phyloP scores from a whole-genome alignment of 2,888 invertebrate genomes.

The Lithophane semibrunnea region DNA sequence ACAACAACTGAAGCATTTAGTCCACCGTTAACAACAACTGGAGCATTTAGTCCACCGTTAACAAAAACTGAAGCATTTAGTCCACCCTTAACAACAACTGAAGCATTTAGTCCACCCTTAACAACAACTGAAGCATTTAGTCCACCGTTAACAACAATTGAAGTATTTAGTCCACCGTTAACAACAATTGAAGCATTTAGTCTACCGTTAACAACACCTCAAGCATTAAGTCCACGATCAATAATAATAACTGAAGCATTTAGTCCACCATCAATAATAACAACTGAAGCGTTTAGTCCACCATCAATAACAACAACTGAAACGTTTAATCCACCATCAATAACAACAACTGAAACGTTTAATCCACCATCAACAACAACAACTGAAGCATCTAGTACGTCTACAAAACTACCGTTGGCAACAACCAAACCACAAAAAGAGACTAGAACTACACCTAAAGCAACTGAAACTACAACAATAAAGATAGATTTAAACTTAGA shows the following conservation, averaged over 20 bases:
- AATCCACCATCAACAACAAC: slow-evolving; percentile 2
- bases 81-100: slow-evolving; percentile 8
- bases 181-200: not conserved
- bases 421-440: not conserved
- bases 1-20: not conserved
- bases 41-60: not conserved
- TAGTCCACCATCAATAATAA: not conserved
- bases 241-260: not conserved
- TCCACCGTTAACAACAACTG: slow-evolving; percentile 3
- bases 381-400: not conserved
- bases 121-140: not conserved
- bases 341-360: not conserved
- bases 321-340: not conserved
- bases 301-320: slow-evolving; percentile 10
- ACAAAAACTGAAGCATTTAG: not conserved
- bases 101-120: not conserved
- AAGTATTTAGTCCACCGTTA: not conserved
- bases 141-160: slow-evolving; percentile 10
- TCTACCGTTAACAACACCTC: not conserved
- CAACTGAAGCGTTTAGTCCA: not conserved
- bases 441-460: not conserved
- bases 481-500: too few species aligned
- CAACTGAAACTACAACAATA: not conserved
- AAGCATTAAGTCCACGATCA: not conserved
- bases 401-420: not conserved